Percentiles rank a stretch among this genome's conserved stretches.
Conservation (phyloP, 2,888 invertebrate genomes). For the Ernsta delagoae region DNA sequence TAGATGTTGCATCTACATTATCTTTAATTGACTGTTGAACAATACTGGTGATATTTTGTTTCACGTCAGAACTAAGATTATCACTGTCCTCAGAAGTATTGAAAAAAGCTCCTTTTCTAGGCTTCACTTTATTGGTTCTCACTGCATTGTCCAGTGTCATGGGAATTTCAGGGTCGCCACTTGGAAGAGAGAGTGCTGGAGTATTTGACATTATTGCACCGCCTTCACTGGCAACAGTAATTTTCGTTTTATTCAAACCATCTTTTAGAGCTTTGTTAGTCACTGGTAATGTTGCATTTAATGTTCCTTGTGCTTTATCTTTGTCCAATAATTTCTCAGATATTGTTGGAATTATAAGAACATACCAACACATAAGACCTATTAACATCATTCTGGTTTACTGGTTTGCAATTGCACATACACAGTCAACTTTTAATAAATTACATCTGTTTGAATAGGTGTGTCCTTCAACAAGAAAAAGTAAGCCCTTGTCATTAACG, state of each 20-base stretch:
- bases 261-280: not conserved
- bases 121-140: slow-evolving; percentile 54
- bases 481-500: too few species aligned
- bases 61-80: not conserved
- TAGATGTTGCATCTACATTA: not conserved
- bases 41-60: slow-evolving; percentile 7
- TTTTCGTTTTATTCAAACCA: slow-evolving; percentile 48
- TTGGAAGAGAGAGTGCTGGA: slow-evolving; percentile 50
- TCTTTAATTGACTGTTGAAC: slow-evolving; percentile 21
- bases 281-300: slow-evolving; percentile 10
- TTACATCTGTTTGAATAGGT: too few species aligned
- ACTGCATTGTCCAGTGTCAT: slow-evolving; percentile 54
- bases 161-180: slow-evolving; percentile 52
- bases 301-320: slow-evolving; percentile 15
- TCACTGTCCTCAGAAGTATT: slow-evolving; percentile 38
- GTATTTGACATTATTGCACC: slow-evolving; percentile 55
- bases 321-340: slow-evolving; percentile 20
- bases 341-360: slow-evolving; percentile 22
- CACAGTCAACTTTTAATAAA: too few species aligned
- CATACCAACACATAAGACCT: slow-evolving; percentile 19
- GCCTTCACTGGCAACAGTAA: slow-evolving; percentile 61
- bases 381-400: slow-evolving; percentile 23
- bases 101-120: slow-evolving; percentile 48
- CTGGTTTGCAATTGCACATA: not conserved
- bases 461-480: too few species aligned